These are phyloP conservation scores for Anarhynchus alexandrinus DNA, from an alignment of 2,113 vertebrate genomes.

Conservation along the genomic window DNA sequence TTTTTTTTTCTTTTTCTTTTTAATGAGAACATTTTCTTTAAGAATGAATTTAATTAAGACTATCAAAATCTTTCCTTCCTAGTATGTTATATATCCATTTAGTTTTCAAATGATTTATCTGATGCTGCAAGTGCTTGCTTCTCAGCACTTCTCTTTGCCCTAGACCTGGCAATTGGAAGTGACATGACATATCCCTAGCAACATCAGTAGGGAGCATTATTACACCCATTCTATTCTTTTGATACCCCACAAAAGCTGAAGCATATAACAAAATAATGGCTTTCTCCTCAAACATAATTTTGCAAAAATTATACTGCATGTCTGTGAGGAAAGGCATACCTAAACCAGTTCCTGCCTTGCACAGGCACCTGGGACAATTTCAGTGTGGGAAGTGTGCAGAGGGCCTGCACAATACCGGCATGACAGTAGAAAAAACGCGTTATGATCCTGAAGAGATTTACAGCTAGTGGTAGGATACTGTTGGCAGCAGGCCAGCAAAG, in stretches of 20 bases:
- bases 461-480: not conserved
- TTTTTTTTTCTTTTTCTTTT: not conserved
- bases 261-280: not conserved
- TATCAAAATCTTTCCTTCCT: not conserved
- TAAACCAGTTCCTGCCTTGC: not conserved
- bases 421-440: not conserved
- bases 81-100: not conserved
- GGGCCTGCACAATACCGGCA: not conserved
- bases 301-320: not conserved
- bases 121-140: not conserved
- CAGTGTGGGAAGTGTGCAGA: not conserved
- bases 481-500: not conserved
- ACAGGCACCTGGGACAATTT: not conserved
- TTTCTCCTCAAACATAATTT: not conserved
- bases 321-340: not conserved
- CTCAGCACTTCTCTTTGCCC: not conserved
- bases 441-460: not conserved
- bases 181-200: not conserved
- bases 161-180: not conserved
- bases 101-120: not conserved
- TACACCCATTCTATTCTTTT: not conserved
- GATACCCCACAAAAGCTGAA: not conserved
- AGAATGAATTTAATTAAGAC: not conserved
- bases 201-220: not conserved
- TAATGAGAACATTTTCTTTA: not conserved